Evolutionary conservation across 2,888 invertebrate species (phyloP).

Genomic region (Drosophila mettleri): DNA sequence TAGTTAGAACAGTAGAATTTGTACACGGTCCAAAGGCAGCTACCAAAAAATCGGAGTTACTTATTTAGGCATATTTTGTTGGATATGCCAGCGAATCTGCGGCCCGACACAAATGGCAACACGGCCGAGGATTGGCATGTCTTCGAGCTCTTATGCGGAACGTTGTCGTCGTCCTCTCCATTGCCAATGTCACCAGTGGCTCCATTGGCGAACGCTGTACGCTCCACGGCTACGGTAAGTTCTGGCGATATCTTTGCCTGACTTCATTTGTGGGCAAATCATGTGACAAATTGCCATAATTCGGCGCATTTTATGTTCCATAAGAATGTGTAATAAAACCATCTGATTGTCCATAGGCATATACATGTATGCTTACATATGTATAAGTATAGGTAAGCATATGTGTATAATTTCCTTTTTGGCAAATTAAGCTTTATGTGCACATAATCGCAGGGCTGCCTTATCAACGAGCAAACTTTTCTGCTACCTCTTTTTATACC

Average conservation of each 20-base stretch:
- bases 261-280: slow-evolving; percentile 41
- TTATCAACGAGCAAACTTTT: slow-evolving; percentile 50
- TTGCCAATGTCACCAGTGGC: slow-evolving; percentile 47
- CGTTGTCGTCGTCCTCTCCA: slow-evolving; percentile 26
- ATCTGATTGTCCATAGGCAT: background rate
- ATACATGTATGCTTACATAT: background rate
- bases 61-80: background rate
- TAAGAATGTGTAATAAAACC: slow-evolving; percentile 18
- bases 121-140: slow-evolving; percentile 90
- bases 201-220: slow-evolving; percentile 1
- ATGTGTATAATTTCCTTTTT: slow-evolving; percentile 24
- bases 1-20: slow-evolving; percentile 47
- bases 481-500: slow-evolving; percentile 5
- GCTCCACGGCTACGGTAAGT: slow-evolving; percentile 35
- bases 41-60: slow-evolving; percentile 7
- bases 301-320: slow-evolving; percentile 4
- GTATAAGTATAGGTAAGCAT: slow-evolving; percentile 10
- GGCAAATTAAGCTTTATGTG: slow-evolving; percentile 23
- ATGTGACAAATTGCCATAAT: slow-evolving; percentile 74
- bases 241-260: slow-evolving; percentile 30
- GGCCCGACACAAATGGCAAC: slow-evolving; percentile 83
- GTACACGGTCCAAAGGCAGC: slow-evolving; percentile 17
- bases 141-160: slow-evolving; percentile 88
- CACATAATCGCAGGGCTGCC: slow-evolving; percentile 23
- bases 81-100: slow-evolving; percentile 61